phyloP scores from a whole-genome alignment of 2,797 vertebrate species.

The Alauda arvensis region DNA sequence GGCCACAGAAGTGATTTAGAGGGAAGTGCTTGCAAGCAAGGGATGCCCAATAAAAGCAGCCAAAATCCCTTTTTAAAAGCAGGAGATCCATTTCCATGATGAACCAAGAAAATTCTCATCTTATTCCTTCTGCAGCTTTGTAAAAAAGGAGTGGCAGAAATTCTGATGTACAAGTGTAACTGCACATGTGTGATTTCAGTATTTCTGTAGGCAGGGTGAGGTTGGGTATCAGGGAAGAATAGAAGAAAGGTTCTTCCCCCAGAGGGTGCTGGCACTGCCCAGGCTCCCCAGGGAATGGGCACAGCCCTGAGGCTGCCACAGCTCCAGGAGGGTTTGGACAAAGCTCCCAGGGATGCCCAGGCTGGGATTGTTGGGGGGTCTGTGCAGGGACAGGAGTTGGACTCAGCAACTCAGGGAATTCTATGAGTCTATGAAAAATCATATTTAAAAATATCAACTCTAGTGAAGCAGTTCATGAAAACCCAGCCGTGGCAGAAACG shows the following conservation, averaged over 20 bases:
- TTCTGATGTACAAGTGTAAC: neutral
- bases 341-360: rapidly evolving
- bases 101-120: neutral
- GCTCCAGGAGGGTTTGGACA: rapidly evolving
- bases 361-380: neutral
- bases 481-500: neutral
- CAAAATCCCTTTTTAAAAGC: neutral
- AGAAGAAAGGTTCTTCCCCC: too few species aligned
- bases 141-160: neutral
- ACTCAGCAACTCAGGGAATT: neutral
- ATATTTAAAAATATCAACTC: neutral
- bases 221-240: rapidly evolving
- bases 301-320: neutral
- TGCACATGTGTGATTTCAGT: neutral
- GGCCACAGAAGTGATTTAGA: neutral
- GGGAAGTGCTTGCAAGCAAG: neutral
- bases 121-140: neutral
- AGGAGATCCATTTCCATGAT: neutral
- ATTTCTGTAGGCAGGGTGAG: neutral
- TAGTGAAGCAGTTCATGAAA: neutral
- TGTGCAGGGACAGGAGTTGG: neutral
- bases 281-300: neutral
- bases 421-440: neutral
- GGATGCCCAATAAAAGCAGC: neutral
- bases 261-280: neutral